Evolutionary conservation across 2,888 invertebrate species (phyloP), one percentile per base, ranked within the genome.

Genomic region (Dolomedes plantarius): DNA sequence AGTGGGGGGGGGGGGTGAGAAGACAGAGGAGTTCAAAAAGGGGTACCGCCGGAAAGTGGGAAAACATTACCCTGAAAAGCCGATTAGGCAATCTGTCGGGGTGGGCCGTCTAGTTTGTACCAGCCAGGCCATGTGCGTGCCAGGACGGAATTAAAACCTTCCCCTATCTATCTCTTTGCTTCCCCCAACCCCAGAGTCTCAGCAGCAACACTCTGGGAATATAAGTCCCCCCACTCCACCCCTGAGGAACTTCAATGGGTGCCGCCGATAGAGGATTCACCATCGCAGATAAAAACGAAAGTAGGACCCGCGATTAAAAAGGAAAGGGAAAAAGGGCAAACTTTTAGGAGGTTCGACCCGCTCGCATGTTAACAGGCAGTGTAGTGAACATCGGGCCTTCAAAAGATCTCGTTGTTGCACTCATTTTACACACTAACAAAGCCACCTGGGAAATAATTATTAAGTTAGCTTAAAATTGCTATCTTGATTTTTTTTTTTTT

Each of bases 31-130:
- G 72, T 73, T 73, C 73, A 65, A 36, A 76, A 81, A 73, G 65
- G 73, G 50, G 72, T 39, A 67, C 80, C 73, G 73, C 65, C 80
- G 65, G 62, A 74, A 72, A 83, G 82, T 76, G 71, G 72, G 71
- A 71, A 77, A 46, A 67, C 76, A 83, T 82, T 76, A 72, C 72
- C 46, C 67, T 71, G 41, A 68, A 75, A 76, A 72, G 76, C 72
- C 76, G 83, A 85, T 85, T 85, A 85, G 67, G 65, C 72, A 85
- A 77, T 77, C 83, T 77, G 73, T 73, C 72, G 75, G 83, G 67
- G 77, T 73, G 82, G 83, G 46, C 72, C 65, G 29, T 64, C 71
- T 72, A 76, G 69, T 69, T 75, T 69, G 81, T 41, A 46, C 29
- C 65, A 36, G 11, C 16, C 65, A 13, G 77, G 83, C 83, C 83